Conservation (phyloP, 2,113 vertebrate genomes). For the Hirundichthys speculiger region DNA sequence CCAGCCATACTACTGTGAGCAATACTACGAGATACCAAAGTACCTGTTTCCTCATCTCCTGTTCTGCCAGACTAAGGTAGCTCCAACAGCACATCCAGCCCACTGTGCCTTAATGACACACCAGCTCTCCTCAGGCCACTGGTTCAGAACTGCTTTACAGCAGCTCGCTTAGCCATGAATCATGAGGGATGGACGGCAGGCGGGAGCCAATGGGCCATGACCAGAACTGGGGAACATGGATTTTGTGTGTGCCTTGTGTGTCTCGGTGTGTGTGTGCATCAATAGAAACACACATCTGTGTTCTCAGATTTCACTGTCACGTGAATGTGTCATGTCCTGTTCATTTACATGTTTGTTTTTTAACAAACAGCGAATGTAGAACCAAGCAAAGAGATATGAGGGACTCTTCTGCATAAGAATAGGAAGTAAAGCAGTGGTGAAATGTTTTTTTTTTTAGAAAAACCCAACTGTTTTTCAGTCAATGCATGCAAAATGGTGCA, state of each 20-base stretch:
- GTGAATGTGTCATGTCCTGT: constrained; percentile 31
- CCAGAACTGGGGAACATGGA: constrained; percentile 54
- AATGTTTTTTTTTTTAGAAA: constrained; percentile 11
- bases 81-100: constrained; percentile 53
- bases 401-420: neutral
- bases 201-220: constrained; percentile 73
- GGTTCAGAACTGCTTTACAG: constrained; percentile 74
- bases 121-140: constrained; percentile 63
- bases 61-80: constrained; percentile 28
- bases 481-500: neutral
- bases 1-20: constrained; percentile 25
- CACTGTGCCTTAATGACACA: constrained; percentile 72
- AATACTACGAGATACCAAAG: constrained; percentile 16
- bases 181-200: constrained; percentile 68
- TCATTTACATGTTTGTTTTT: constrained; percentile 29
- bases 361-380: no score
- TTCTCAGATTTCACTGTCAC: constrained; percentile 34
- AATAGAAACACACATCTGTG: constrained; percentile 40
- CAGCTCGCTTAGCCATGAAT: constrained; percentile 69
- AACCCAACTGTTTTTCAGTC: neutral
- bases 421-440: constrained; percentile 4
- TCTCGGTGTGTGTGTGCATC: constrained; percentile 29
- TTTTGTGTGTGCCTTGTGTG: constrained; percentile 31
- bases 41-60: constrained; percentile 34
- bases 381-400: constrained; percentile 3